Conservation (phyloP, 64 coral and sea anemone genomes). For the Stichodactyla helianthus region DNA sequence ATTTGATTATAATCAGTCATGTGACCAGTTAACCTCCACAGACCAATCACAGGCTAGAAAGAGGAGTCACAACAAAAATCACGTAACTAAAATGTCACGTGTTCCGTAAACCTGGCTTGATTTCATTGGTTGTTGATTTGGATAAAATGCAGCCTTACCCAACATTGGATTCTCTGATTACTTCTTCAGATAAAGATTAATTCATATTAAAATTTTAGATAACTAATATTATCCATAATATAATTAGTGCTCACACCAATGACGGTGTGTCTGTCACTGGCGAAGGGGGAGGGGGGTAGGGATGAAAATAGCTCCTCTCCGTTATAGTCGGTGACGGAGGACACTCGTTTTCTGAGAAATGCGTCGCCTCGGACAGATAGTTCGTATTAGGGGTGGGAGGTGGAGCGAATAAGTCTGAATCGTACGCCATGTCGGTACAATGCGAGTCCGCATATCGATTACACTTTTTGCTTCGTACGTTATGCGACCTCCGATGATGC, state of each 20-base stretch:
- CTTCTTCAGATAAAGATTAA: constrained; percentile 7
- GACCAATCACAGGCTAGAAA: too few relatives aligned
- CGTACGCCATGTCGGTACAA: constrained; percentile 71
- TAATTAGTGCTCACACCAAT: constrained; percentile 51
- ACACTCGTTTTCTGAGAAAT: constrained; percentile 83
- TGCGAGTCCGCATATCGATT: constrained; percentile 43
- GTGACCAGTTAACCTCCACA: not conserved
- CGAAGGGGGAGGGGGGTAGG: constrained; percentile 84
- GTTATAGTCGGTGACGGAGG: constrained; percentile 78
- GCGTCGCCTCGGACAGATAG: constrained; percentile 83
- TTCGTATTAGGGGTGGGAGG: constrained; percentile 87
- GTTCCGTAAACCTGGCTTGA: not conserved
- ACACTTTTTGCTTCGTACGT: constrained; percentile 44
- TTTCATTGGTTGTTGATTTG: not conserved
- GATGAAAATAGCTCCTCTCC: constrained; percentile 82
- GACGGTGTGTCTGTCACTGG: constrained; percentile 88
- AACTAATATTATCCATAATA: constrained; percentile 4
- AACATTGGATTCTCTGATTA: not conserved
- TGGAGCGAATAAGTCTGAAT: constrained; percentile 85
- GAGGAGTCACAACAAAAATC: too few relatives aligned
- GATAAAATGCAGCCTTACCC: too few relatives aligned
- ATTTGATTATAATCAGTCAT: too few relatives aligned
- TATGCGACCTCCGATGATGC: constrained; percentile 50
- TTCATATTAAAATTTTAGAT: constrained; percentile 8
- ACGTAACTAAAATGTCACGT: not conserved